Evolutionary conservation across 2,888 invertebrate species (phyloP), one percentile per base, ranked within the genome.

Genomic region (Dolomedes plantarius): DNA sequence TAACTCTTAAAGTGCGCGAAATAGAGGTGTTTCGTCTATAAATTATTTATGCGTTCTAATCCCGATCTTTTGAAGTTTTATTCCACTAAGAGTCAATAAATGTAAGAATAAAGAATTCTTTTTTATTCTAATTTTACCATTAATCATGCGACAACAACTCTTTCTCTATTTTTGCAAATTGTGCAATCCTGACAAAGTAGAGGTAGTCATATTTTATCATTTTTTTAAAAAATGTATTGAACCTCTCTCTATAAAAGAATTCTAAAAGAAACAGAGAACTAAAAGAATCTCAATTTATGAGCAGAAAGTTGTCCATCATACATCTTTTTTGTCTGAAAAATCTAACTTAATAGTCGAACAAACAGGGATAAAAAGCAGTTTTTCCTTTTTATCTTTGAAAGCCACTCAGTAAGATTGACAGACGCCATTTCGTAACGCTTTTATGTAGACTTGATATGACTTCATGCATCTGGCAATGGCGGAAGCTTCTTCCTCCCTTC

Each of bases 401-500:
- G 74, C 74, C 67, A 56, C 81, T 81, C 81, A 68, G 46, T 36
- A 62, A 81, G 81, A 81, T 81, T 81, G 81, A 81, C 81, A 74
- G 68, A 27, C 31, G 65, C 65, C 73, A 73, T 64, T 80, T 62
- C 56, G 74, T 69, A 56, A 56, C 68, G 81, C 81, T 81, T 81
- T 81, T 81, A 72, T 68, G 67, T 74, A 74, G 74, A 69, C 68
- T 46, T 68, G 74, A 81, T 73, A 81, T 81, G 81, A 81, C 74
- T 81, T 46, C 69, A 56, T 74, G 56, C 74, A 81, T 81, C 68
- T 81, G 81, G 81, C 65, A 80, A 79, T 46, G 46, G 28, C 71
- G 56, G 28, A 67, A 11, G 7, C 6, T 3, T 28, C 27, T 27
- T 39, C 46, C 36, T 74, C 75, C 68, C 56, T 62, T 39, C 41